Conservation (phyloP, 92 coral and sea anemone genomes). For the Heteractis magnifica region DNA sequence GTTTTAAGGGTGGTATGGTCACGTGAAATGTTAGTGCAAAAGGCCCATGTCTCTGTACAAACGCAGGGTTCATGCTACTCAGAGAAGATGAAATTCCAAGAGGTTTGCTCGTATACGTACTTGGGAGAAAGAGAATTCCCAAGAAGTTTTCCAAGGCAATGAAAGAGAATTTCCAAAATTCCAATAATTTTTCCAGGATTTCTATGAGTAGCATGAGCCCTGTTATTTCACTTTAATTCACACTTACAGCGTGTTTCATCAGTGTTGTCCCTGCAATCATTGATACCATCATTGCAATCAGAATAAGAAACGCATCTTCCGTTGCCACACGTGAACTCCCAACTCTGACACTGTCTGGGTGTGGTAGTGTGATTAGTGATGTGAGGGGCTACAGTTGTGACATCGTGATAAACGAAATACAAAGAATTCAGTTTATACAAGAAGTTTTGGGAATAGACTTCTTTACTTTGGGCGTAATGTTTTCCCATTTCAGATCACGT, state of each 20-base stretch:
- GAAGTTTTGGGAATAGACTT: no score
- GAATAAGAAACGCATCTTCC: constrained; percentile 48
- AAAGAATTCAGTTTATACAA: neutral
- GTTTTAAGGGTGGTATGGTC: no score
- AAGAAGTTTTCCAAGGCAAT: no score
- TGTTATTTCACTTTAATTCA: neutral
- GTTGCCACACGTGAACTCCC: constrained; percentile 64
- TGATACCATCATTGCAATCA: constrained; percentile 57
- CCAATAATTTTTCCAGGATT: neutral
- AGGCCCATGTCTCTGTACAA: no score
- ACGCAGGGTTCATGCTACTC: no score
- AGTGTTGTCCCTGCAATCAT: constrained; percentile 80
- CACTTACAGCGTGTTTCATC: constrained; percentile 55
- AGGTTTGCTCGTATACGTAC: no score
- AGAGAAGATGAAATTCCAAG: no score
- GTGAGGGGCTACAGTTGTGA: neutral
- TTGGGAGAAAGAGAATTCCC: no score
- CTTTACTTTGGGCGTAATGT: no score
- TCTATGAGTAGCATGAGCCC: neutral
- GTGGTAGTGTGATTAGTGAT: constrained; percentile 22
- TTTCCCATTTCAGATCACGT: no score
- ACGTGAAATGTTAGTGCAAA: no score
- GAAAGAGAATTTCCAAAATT: no score
- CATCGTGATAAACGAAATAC: neutral
- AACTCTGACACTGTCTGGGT: constrained; percentile 27